Evolutionary conservation across 2,888 invertebrate species (phyloP).

Genomic region (Sceliomorpha sp.): DNA sequence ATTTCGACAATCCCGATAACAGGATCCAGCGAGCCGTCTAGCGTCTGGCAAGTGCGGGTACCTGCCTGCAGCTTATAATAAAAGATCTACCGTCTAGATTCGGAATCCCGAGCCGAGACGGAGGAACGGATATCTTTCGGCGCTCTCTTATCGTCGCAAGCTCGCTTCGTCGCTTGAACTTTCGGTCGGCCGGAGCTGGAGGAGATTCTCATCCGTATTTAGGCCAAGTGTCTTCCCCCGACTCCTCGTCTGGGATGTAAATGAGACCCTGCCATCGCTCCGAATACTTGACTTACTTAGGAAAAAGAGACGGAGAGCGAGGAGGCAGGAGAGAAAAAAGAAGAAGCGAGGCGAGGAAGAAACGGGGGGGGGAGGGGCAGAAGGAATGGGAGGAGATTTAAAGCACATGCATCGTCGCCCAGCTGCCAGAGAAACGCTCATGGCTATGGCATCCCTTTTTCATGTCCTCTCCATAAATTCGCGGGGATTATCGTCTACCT

Average conservation of each 20-base stretch:
- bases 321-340: slow-evolving; percentile 48
- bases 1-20: slow-evolving; percentile 33
- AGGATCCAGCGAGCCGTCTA: slow-evolving; percentile 6
- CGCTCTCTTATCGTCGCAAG: slow-evolving; percentile 61
- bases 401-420: slow-evolving; percentile 40
- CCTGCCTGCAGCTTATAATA: slow-evolving; percentile 35
- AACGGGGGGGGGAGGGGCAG: no score
- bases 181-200: slow-evolving; percentile 55
- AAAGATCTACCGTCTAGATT: slow-evolving; percentile 41
- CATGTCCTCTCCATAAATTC: slow-evolving; percentile 27
- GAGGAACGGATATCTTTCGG: slow-evolving; percentile 57
- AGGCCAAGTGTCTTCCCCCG: slow-evolving; percentile 69
- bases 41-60: slow-evolving; percentile 34
- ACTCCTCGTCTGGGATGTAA: slow-evolving; percentile 68
- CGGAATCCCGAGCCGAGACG: slow-evolving; percentile 47
- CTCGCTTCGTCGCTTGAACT: slow-evolving; percentile 60
- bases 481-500: slow-evolving; percentile 28
- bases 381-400: slow-evolving; percentile 35
- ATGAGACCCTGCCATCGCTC: slow-evolving; percentile 65
- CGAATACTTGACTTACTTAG: slow-evolving; percentile 67
- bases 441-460: slow-evolving; percentile 29
- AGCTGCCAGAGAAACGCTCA: slow-evolving; percentile 14
- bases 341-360: slow-evolving; percentile 44
- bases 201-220: slow-evolving; percentile 63
- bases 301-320: slow-evolving; percentile 24